Conservation (phyloP, 2,113 vertebrate genomes). For the Nymphicus hollandicus region DNA sequence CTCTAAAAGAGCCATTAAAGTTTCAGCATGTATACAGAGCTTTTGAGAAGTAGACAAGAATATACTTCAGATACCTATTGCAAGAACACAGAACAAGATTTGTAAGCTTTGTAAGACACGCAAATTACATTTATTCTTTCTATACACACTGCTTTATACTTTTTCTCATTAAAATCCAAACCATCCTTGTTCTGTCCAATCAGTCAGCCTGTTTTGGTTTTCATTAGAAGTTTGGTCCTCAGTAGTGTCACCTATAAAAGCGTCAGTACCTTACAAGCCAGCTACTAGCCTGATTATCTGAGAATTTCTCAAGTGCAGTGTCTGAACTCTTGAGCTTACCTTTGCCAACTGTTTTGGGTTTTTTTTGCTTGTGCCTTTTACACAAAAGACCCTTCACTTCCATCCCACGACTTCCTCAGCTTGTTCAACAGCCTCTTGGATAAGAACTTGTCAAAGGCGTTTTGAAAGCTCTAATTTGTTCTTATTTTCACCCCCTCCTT, state of each 20-base stretch:
- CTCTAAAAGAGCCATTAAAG: not conserved
- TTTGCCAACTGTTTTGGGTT: not conserved
- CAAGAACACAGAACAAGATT: not conserved
- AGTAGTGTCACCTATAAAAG: not conserved
- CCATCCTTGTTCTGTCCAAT: not conserved
- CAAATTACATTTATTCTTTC: not conserved
- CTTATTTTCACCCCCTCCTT: not conserved
- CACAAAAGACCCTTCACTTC: not conserved
- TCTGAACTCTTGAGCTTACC: not conserved
- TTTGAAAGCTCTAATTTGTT: slow-evolving; percentile 19
- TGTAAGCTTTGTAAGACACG: not conserved
- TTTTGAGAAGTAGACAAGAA: not conserved
- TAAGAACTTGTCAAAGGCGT: not conserved
- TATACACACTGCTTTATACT: not conserved
- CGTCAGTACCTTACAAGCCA: not conserved
- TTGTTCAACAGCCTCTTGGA: not conserved
- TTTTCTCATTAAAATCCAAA: not conserved
- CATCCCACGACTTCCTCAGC: not conserved
- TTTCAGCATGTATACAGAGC: not conserved
- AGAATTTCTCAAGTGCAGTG: not conserved
- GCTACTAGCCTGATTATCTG: not conserved
- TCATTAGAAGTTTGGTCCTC: not conserved
- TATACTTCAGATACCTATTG: not conserved
- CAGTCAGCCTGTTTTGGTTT: not conserved
- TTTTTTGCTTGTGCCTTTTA: not conserved